Evolutionary conservation across 1,140 invertebrate species (phyloP), one percentile per base, ranked within the genome.

Genomic region (Meteorus sp.): DNA sequence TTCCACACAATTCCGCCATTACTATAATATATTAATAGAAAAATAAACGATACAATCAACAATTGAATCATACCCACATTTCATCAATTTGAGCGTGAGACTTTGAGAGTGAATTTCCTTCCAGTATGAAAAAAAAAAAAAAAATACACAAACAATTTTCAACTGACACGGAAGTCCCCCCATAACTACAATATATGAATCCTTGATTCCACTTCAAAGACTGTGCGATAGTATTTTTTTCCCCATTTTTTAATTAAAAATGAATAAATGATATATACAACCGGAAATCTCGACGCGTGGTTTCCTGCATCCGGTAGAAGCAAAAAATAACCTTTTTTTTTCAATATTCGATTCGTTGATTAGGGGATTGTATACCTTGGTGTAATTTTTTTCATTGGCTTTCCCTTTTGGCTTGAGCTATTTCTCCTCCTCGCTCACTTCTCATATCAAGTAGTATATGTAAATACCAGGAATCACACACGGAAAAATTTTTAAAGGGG

Each of bases 401-500:
- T n/a, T n/a, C n/a, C n/a, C n/a, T n/a, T n/a, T n/a, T n/a, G n/a
- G n/a, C n/a, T n/a, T n/a, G n/a, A n/a, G n/a, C n/a, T n/a, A n/a
- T n/a, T n/a, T n/a, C n/a, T n/a, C n/a, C n/a, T n/a, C n/a, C n/a
- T n/a, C n/a, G n/a, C n/a, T n/a, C n/a, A n/a, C n/a, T n/a, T n/a
- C n/a, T n/a, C n/a, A n/a, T n/a, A n/a, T n/a, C n/a, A n/a, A n/a
- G n/a, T n/a, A n/a, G 20, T 33, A 8, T 25, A 19, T 25, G 4
- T 51, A 47, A 33, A 50, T 50, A 50, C 47, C 11, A 8, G 19
- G 50, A 61, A 61, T 56, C 4, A 43, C 7, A 45, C 7, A 59
- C 56, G 41, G 60, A 57, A 45, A 44, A 66, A 43, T n/a, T n/a
- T 17, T 61, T 59, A 66, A 68, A 68, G 63, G 60, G 62, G 47